These are phyloP conservation scores for Chaenocephalus aceratus DNA, from an alignment of 2,113 vertebrate genomes.

Conservation along the genomic window DNA sequence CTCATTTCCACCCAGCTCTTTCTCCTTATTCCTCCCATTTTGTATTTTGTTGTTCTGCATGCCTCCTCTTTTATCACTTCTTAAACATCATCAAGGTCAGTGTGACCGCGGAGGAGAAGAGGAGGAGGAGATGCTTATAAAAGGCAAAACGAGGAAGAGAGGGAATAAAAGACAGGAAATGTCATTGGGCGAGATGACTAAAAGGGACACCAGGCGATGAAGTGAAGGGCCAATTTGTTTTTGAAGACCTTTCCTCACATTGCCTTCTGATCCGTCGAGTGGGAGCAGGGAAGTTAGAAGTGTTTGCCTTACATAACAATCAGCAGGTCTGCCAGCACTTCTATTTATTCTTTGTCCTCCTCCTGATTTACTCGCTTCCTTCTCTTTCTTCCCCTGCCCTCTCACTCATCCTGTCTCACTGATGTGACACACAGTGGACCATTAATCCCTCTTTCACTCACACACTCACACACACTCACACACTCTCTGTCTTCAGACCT, in stretches of 20 bases:
- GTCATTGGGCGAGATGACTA: not conserved
- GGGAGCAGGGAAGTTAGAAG: slow-evolving; percentile 27
- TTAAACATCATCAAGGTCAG: slow-evolving; percentile 66
- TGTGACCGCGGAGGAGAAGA: slow-evolving; percentile 43
- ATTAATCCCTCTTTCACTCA: slow-evolving; percentile 8
- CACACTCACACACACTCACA: slow-evolving; percentile 21
- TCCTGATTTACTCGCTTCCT: slow-evolving; percentile 33
- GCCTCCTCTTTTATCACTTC: slow-evolving; percentile 13
- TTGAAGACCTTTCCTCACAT: slow-evolving; percentile 54
- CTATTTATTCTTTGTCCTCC: slow-evolving; percentile 12
- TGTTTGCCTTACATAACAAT: slow-evolving; percentile 47
- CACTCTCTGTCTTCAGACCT: slow-evolving; percentile 3
- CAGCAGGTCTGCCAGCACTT: slow-evolving; percentile 26
- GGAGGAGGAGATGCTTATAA: not conserved
- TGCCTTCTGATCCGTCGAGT: slow-evolving; percentile 52
- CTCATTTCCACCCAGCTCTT: slow-evolving; percentile 4
- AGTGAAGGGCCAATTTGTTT: slow-evolving; percentile 40
- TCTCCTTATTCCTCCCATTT: not conserved
- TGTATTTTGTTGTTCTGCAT: not conserved
- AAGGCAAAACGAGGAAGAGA: not conserved
- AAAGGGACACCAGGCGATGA: slow-evolving; percentile 26
- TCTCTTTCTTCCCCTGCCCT: slow-evolving; percentile 37
- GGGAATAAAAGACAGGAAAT: slow-evolving; percentile 3
- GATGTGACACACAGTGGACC: slow-evolving; percentile 47
- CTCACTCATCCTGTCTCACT: slow-evolving; percentile 36